phyloP scores from a whole-genome alignment of 2,113 vertebrate genomes.

The Bothrops jararaca region DNA sequence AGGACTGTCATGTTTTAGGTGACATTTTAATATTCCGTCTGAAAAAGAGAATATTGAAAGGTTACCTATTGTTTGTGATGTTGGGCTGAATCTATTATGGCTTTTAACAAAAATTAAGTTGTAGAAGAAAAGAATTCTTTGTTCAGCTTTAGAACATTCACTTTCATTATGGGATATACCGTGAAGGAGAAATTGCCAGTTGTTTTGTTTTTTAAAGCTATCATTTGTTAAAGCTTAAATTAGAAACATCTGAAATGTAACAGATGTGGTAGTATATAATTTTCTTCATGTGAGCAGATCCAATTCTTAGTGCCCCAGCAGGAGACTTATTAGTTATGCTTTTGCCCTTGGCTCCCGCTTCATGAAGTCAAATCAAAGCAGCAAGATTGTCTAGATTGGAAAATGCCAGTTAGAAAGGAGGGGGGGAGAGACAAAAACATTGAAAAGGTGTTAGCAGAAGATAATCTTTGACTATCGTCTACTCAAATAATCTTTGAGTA shows the following conservation, averaged over 20 bases:
- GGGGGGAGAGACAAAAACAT: neutral
- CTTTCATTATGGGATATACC: neutral
- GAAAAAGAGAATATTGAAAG: neutral
- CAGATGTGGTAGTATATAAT: slow-evolving; percentile 17
- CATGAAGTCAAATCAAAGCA: slow-evolving; percentile 4
- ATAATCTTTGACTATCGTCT: neutral
- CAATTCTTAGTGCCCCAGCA: slow-evolving; percentile 9
- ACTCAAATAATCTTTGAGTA: neutral
- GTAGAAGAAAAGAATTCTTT: neutral
- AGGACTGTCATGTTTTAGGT: neutral
- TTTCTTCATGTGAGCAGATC: slow-evolving; percentile 16
- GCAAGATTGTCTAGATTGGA: slow-evolving; percentile 10
- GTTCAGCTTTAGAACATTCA: neutral
- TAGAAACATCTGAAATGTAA: slow-evolving; percentile 21
- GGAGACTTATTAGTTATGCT: slow-evolving; percentile 10
- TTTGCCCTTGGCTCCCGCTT: neutral
- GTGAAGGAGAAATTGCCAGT: neutral
- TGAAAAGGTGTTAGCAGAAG: neutral
- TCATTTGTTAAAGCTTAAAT: slow-evolving; percentile 19
- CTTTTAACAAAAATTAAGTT: neutral
- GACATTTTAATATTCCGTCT: neutral
- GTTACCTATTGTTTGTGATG: neutral
- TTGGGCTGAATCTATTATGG: neutral
- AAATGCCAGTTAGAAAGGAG: neutral
- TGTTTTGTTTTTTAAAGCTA: neutral